Base-by-base conservation (phyloP, 2,797 vertebrate genomes). In the Pygocentrus nattereri region DNA sequence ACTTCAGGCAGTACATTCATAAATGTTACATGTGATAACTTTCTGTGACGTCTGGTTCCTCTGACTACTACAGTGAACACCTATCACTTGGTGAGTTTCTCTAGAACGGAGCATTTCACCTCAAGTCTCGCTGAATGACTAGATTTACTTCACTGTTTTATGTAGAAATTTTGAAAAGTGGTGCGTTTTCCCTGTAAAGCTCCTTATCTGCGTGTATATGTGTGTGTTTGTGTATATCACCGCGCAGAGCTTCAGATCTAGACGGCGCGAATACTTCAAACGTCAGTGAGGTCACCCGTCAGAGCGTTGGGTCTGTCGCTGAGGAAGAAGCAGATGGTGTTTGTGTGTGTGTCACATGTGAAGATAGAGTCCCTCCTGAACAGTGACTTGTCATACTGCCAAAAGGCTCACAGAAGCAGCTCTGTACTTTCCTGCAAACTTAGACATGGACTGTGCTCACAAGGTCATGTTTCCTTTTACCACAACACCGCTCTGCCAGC, bases 331-430 rank as follows among this genome's bases (percentile, higher is more conserved):
- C 18, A 21, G 50, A 6, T 54, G 50, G 50, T 73, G 71, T 73
- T 50, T 54, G 49, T 54, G 49, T 54, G 70, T 54, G 70, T 73
- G 52, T 74, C 41, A 15, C 34, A 18, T 58, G 52, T 74, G 75
- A 44, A 44, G 41, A 44, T 44, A 2, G 41, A 44, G 41, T 44
- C 41, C 8, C 41, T 44, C 41, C 41, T 44, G 41, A 44, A 44
- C 41, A 11, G 44, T 16, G 69, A 34, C 27, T 85, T 81, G 74
- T 85, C 73, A 31, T 18, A 0, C 52, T 83, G 81, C 74, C 78
- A 77, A 54, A 74, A 62, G 31, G 67, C 52, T 61, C 68, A 82
- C 77, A 82, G 76, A 85, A 58, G 65, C 69, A 76, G 73, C 56
- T 79, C 80, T 85, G 84, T 82, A 65, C 49, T 21, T 41, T 19